These are phyloP conservation scores for Dolichomitus sp. DNA, from an alignment of 2,888 invertebrate species.

Conservation along the genomic window DNA sequence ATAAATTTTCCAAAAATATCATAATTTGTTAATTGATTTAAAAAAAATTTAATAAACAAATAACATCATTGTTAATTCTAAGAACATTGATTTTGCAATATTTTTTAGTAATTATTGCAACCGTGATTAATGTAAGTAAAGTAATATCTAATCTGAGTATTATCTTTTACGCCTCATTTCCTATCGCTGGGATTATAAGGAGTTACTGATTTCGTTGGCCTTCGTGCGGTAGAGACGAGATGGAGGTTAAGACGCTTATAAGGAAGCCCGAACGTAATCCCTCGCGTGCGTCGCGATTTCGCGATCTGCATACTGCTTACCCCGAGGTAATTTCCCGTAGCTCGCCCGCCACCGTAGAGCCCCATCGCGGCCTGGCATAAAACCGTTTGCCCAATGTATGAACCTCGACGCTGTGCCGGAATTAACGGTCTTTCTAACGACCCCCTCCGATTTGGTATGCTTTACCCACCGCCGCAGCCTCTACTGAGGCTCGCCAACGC, in stretches of 20 bases:
- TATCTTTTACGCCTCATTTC: conserved; percentile 35
- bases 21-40: too few species aligned
- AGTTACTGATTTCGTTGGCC: conserved; percentile 45
- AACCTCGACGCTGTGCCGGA: conserved; percentile 75
- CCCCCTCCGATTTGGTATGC: conserved; percentile 73
- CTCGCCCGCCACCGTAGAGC: conserved; percentile 45
- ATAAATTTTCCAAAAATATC: neutral
- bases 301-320: conserved; percentile 83
- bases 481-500: neutral
- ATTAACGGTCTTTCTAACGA: conserved; percentile 75
- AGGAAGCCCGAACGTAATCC: conserved; percentile 77
- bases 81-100: too few species aligned
- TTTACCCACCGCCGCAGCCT: conserved; percentile 43
- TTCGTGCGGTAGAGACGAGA: conserved; percentile 21
- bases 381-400: conserved; percentile 80
- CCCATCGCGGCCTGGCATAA: conserved; percentile 57
- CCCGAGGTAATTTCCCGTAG: conserved; percentile 75
- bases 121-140: conserved; percentile 7
- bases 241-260: conserved; percentile 63
- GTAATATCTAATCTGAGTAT: conserved; percentile 22
- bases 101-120: neutral
- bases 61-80: too few species aligned
- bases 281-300: conserved; percentile 80
- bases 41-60: too few species aligned
- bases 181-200: conserved; percentile 41